These are phyloP conservation scores for Urocyon cinereoargenteus DNA, from an alignment of 2,797 vertebrate species.

Conservation along the genomic window DNA sequence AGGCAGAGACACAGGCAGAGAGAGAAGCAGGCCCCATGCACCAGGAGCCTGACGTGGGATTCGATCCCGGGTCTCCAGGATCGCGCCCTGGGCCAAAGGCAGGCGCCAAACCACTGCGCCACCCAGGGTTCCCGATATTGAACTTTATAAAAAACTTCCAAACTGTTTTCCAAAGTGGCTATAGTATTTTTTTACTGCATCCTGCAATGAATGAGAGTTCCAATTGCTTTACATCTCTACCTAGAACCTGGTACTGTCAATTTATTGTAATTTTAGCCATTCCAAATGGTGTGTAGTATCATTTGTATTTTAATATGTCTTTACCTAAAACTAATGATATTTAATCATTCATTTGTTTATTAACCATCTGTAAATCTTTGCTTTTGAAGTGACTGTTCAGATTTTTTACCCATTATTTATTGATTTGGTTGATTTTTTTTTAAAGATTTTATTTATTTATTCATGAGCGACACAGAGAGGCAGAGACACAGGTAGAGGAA, in stretches of 20 bases:
- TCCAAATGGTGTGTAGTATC: not conserved
- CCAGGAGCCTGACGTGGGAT: too few species aligned
- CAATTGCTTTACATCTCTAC: not conserved
- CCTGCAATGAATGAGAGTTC: not conserved
- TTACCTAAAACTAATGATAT: not conserved
- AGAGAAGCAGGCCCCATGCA: too few species aligned
- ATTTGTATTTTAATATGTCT: not conserved
- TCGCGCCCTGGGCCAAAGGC: too few species aligned
- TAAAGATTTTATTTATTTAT: too few species aligned
- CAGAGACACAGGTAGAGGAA: too few species aligned
- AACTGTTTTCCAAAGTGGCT: not conserved
- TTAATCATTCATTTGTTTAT: not conserved
- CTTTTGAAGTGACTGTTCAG: not conserved
- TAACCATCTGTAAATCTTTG: not conserved
- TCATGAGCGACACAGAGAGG: too few species aligned
- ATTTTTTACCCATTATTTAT: not conserved
- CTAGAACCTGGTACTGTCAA: not conserved
- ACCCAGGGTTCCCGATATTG: too few species aligned
- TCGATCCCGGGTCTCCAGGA: too few species aligned
- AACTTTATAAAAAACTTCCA: not conserved
- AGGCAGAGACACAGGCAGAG: too few species aligned
- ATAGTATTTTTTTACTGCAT: not conserved
- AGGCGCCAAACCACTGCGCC: too few species aligned
- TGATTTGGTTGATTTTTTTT: not conserved
- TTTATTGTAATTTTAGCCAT: not conserved